phyloP scores from a whole-genome alignment of 2,888 invertebrate species.

The Euzetes globulus region DNA sequence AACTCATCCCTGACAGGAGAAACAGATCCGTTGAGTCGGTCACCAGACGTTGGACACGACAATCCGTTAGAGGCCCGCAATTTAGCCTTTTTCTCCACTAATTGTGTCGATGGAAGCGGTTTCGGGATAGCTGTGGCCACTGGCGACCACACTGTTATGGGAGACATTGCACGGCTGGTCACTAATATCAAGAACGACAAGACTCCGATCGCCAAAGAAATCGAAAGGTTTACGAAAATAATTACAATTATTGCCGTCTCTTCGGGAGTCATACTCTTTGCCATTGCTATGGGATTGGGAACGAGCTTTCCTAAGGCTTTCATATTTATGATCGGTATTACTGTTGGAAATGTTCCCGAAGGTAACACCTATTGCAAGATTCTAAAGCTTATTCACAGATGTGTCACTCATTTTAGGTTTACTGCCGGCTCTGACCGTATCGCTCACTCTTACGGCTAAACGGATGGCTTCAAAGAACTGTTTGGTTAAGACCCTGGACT shows the following conservation, averaged over 20 bases:
- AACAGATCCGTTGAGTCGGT: conserved; percentile 85
- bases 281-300: conserved; percentile 40
- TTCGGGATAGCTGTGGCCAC: conserved; percentile 45
- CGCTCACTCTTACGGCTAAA: conserved; percentile 54
- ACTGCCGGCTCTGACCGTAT: conserved; percentile 46
- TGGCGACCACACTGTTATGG: conserved; percentile 46
- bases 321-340: conserved; percentile 42
- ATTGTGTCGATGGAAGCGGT: conserved; percentile 69
- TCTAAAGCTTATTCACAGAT: too few relatives aligned
- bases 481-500: conserved; percentile 61
- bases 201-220: conserved; percentile 54
- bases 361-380: conserved; percentile 40
- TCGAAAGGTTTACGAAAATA: conserved; percentile 53
- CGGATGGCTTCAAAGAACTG: conserved; percentile 72
- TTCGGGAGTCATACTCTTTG: conserved; percentile 41
- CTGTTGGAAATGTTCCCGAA: conserved; percentile 44
- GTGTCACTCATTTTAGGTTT: too few relatives aligned
- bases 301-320: conserved; percentile 41
- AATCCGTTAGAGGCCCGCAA: conserved; percentile 84
- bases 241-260: conserved; percentile 45
- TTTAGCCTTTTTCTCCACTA: conserved; percentile 90
- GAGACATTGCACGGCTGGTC: conserved; percentile 44
- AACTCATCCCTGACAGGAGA: conserved; percentile 92
- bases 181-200: conserved; percentile 47
- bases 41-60: conserved; percentile 58